Evolutionary conservation across 2,797 vertebrate species (phyloP).

Genomic region (Poecilia gillii): DNA sequence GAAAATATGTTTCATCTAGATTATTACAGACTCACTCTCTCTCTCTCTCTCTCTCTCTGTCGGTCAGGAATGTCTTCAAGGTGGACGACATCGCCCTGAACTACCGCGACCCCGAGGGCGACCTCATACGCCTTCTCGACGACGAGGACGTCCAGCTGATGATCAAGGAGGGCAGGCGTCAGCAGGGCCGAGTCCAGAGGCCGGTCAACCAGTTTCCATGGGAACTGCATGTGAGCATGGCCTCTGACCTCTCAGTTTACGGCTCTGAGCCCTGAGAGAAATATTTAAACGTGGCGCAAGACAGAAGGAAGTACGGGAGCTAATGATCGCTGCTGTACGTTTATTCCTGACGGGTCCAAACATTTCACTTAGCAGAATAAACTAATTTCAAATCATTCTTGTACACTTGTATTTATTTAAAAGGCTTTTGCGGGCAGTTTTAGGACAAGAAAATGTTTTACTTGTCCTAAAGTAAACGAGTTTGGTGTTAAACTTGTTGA

Average conservation of each 20-base stretch:
- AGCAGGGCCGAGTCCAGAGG: conserved; percentile 60
- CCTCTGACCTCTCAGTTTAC: conserved; percentile 86
- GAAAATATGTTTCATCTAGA: neutral
- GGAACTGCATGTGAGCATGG: conserved; percentile 87
- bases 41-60: neutral
- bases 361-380: conserved; percentile 42
- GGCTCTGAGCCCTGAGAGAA: conserved; percentile 69
- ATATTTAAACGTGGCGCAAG: neutral
- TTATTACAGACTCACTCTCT: neutral
- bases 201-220: conserved; percentile 87
- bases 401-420: neutral
- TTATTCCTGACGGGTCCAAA: neutral
- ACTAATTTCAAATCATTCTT: conserved; percentile 10
- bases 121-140: conserved; percentile 89
- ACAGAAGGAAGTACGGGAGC: neutral
- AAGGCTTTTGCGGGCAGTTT: neutral
- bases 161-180: conserved; percentile 79
- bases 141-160: conserved; percentile 89
- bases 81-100: conserved; percentile 86
- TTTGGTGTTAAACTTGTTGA: neutral
- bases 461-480: no score
- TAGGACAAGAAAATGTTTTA: neutral
- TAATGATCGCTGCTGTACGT: neutral
- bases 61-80: conserved; percentile 85
- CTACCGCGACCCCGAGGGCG: conserved; percentile 88